phyloP scores from a whole-genome alignment of 2,797 vertebrate species.

The Chanos chanos region DNA sequence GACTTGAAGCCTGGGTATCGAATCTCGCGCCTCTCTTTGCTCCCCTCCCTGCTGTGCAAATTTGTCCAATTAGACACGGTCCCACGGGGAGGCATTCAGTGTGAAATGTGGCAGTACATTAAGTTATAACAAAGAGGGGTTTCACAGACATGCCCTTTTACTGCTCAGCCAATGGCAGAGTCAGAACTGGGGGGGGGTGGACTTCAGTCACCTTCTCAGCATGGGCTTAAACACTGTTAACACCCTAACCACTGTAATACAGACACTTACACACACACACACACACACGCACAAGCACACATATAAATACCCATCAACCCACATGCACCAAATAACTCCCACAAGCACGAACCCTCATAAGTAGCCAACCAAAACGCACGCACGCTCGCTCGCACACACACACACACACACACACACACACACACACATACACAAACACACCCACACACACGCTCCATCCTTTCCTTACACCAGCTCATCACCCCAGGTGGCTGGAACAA shows the following conservation, averaged over 20 bases:
- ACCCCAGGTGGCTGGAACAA: constrained; percentile 52
- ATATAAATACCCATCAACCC: background rate
- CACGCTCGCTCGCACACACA: background rate
- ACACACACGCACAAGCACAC: background rate
- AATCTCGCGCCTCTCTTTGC: constrained; percentile 34
- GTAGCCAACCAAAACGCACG: background rate
- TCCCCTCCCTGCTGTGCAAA: constrained; percentile 42
- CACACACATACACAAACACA: background rate
- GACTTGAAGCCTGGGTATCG: constrained; percentile 60
- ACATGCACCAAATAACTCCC: constrained; percentile 8
- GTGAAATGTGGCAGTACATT: constrained; percentile 67
- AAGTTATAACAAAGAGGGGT: constrained; percentile 38
- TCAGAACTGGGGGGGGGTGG: background rate
- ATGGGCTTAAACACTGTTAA: constrained; percentile 34
- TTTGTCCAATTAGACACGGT: constrained; percentile 77
- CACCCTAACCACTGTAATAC: background rate
- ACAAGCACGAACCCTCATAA: constrained; percentile 17
- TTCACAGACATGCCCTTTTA: constrained; percentile 40
- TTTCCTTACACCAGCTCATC: constrained; percentile 47
- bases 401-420: background rate
- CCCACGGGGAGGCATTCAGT: constrained; percentile 65
- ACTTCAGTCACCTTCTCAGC: background rate
- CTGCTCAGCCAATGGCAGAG: constrained; percentile 39
- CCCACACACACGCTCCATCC: constrained; percentile 8
- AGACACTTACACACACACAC: background rate